These are phyloP conservation scores for Lordiphosa stackelbergi DNA, from an alignment of 1,140 invertebrate species.

Conservation along the genomic window DNA sequence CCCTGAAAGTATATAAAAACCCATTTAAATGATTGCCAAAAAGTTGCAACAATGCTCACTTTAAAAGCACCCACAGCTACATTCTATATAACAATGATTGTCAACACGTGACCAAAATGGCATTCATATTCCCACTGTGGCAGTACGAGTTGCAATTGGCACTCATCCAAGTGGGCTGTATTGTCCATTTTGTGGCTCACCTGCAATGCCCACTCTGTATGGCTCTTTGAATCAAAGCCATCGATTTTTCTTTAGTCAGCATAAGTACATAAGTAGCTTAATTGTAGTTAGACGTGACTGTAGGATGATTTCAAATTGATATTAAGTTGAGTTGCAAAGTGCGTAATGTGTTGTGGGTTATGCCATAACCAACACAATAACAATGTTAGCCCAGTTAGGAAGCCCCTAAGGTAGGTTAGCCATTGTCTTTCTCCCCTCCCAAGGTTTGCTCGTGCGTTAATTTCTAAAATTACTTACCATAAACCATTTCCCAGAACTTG, in stretches of 20 bases:
- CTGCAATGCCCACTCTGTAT: slow-evolving; percentile 22
- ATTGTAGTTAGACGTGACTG: slow-evolving; percentile 55
- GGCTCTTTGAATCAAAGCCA: slow-evolving; percentile 47
- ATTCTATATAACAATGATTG: slow-evolving; percentile 20
- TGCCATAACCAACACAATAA: slow-evolving; percentile 10
- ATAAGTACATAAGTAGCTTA: slow-evolving; percentile 2
- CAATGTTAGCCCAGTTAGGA: slow-evolving; percentile 22
- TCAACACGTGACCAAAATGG: slow-evolving; percentile 43
- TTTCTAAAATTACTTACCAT: slow-evolving; percentile 22
- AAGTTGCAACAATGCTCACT: slow-evolving; percentile 7
- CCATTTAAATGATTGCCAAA: slow-evolving; percentile 24
- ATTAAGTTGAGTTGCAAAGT: slow-evolving; percentile 23
- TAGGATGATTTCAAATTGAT: slow-evolving; percentile 32
- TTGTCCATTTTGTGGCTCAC: slow-evolving; percentile 53
- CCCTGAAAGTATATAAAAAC: slow-evolving; percentile 53
- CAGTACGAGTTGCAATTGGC: slow-evolving; percentile 29
- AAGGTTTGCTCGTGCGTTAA: slow-evolving; percentile 41
- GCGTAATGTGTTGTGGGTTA: slow-evolving; percentile 35
- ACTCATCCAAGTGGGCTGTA: slow-evolving; percentile 50
- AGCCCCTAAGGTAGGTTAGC: background rate
- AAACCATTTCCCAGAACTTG: slow-evolving; percentile 49
- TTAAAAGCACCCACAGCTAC: background rate
- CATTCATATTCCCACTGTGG: too few relatives aligned
- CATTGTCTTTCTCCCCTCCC: slow-evolving; percentile 3
- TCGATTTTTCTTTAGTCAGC: slow-evolving; percentile 52